These are phyloP conservation scores for Pagrus major DNA, from an alignment of 2,113 vertebrate species.

Conservation along the genomic window DNA sequence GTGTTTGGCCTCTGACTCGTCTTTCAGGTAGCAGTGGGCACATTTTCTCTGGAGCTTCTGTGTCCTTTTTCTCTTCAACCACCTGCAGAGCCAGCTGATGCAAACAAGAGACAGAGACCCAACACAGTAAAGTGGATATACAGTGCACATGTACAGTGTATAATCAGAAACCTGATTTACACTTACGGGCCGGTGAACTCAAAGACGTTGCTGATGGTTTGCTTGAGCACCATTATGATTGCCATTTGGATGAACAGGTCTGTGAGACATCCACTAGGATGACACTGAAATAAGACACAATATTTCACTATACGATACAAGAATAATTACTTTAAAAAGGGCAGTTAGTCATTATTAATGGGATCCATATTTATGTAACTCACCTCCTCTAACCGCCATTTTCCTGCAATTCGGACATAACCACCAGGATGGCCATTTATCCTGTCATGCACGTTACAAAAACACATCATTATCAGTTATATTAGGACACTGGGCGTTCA, in stretches of 20 bases:
- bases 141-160: background rate
- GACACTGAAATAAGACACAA: slow-evolving; percentile 85
- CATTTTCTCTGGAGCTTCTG: slow-evolving; percentile 81
- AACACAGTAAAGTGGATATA: background rate
- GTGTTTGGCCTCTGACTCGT: slow-evolving; percentile 60
- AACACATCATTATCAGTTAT: background rate
- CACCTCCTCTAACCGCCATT: slow-evolving; percentile 96
- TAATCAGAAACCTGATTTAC: background rate
- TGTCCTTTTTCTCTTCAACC: slow-evolving; percentile 62
- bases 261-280: slow-evolving; percentile 95
- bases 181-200: slow-evolving; percentile 93
- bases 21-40: slow-evolving; percentile 83
- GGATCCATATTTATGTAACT: slow-evolving; percentile 43
- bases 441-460: slow-evolving; percentile 75
- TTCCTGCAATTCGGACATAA: slow-evolving; percentile 90
- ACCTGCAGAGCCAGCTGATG: slow-evolving; percentile 81
- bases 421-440: slow-evolving; percentile 93
- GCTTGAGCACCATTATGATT: slow-evolving; percentile 93
- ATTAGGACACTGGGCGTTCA: background rate
- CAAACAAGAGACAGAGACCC: background rate
- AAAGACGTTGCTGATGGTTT: slow-evolving; percentile 91
- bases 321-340: background rate
- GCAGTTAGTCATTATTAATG: background rate
- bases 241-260: slow-evolving; percentile 98
- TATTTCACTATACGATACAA: background rate